Evolutionary conservation across 2,113 vertebrate species (phyloP).

Genomic region (Hippoglossus stenolepis): DNA sequence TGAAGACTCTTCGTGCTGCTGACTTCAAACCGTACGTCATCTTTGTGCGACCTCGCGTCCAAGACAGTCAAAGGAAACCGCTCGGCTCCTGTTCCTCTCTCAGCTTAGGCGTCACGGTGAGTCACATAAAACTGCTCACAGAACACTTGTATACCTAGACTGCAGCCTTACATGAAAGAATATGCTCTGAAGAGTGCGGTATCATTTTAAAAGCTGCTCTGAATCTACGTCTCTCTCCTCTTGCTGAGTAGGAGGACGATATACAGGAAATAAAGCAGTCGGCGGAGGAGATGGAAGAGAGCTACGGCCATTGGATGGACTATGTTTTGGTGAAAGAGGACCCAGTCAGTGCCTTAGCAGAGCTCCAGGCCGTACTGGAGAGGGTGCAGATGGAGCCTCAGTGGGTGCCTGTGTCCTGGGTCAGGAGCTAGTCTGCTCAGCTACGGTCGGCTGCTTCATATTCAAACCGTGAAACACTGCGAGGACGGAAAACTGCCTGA

Average conservation of each 20-base stretch:
- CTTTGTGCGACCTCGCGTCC: slow-evolving; percentile 87
- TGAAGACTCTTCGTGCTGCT: slow-evolving; percentile 87
- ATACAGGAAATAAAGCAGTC: slow-evolving; percentile 89
- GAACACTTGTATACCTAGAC: neutral
- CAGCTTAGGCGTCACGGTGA: slow-evolving; percentile 74
- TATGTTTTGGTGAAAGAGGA: slow-evolving; percentile 89
- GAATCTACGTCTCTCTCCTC: neutral
- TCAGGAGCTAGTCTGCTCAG: slow-evolving; percentile 77
- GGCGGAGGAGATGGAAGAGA: slow-evolving; percentile 87
- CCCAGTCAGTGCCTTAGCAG: slow-evolving; percentile 82
- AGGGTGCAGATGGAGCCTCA: slow-evolving; percentile 85
- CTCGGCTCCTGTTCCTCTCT: slow-evolving; percentile 80
- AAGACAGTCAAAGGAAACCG: slow-evolving; percentile 76
- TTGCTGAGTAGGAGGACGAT: slow-evolving; percentile 85
- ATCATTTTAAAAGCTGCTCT: neutral
- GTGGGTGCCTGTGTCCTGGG: slow-evolving; percentile 93
- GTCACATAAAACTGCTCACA: neutral
- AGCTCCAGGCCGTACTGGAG: slow-evolving; percentile 87
- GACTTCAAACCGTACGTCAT: slow-evolving; percentile 93
- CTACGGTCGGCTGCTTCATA: neutral
- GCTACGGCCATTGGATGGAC: slow-evolving; percentile 91
- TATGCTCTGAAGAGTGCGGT: neutral
- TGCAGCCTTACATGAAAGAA: neutral
- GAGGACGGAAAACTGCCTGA: neutral
- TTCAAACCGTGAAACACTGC: neutral